Base-by-base conservation (phyloP, 2,888 invertebrate genomes). In the Drosophila austrosaltans region DNA sequence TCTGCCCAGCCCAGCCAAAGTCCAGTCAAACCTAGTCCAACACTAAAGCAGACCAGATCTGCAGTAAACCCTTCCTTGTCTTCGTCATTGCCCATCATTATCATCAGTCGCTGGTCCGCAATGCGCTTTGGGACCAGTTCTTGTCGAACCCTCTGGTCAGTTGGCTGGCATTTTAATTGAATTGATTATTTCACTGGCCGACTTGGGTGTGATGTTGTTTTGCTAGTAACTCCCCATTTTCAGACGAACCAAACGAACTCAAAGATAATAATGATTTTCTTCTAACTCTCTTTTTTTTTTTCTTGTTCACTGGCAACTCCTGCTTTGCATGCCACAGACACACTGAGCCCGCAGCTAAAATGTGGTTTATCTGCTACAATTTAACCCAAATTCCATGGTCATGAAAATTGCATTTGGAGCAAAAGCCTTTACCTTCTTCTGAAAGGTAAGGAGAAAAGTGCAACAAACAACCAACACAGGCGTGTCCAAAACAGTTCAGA, bases 81-180 rank as follows among this genome's bases (percentile, higher is more conserved):
- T 39, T 36, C 48, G 20, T 22, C 76, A 74, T 65, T 73, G 79
- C 65, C 72, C 88, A 82, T 83, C 88, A 86, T 88, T 88, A 83
- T 86, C 72, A 80, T 74, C 82, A 66, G 76, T 40, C n/a, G 40
- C 73, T 58, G 54, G 53, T 28, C 16, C 8, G 39, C 36, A 22
- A 53, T 40, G 60, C 48, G 22, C 48, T 54, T 30, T 59, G 72
- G 57, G 65, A 72, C 60, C 69, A 53, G 65, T 42, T 48, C 60
- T 25, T 32, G 20, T 16, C 48, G 44, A 65, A 57, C 73, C 78
- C 68, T 72, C 75, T 79, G 81, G 78, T 78, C 87, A 87, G 87
- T 73, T 75, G 80, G 73, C 78, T 78, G 89, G 85, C 88, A 86
- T 89, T 86, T 86, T 89, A 86, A 89, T 86, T 86, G 85, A 86